Evolutionary conservation across 2,113 vertebrate species (phyloP).

Genomic region (Tautogolabrus adspersus): DNA sequence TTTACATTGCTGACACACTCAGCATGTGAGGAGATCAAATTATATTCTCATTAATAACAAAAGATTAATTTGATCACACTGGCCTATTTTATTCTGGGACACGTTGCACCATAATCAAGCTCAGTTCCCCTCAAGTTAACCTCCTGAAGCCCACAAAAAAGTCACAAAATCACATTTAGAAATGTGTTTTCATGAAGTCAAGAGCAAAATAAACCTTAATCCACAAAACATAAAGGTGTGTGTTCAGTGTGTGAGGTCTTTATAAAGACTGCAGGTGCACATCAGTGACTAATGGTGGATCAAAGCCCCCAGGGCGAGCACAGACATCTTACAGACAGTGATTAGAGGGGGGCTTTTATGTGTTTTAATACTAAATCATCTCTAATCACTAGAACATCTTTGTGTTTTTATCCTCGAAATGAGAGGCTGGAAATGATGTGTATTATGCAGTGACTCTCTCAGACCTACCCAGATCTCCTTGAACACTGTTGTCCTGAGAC

Average conservation of each 20-base stretch:
- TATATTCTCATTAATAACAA: slow-evolving; percentile 34
- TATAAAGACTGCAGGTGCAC: slow-evolving; percentile 41
- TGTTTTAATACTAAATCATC: slow-evolving; percentile 18
- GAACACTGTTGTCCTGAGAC: slow-evolving; percentile 89
- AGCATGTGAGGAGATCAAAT: background rate
- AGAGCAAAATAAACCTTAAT: slow-evolving; percentile 25
- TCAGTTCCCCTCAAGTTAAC: slow-evolving; percentile 1
- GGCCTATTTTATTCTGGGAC: slow-evolving; percentile 39
- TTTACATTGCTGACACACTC: background rate
- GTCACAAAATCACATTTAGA: background rate
- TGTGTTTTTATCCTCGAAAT: slow-evolving; percentile 20
- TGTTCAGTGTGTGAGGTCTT: slow-evolving; percentile 25
- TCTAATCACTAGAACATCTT: slow-evolving; percentile 7
- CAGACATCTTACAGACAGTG: slow-evolving; percentile 27
- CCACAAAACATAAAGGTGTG: background rate
- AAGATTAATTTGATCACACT: slow-evolving; percentile 12
- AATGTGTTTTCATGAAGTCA: no score
- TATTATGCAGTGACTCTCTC: slow-evolving; percentile 15
- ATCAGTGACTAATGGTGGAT: slow-evolving; percentile 26
- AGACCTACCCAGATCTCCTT: slow-evolving; percentile 90
- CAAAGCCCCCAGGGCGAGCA: slow-evolving; percentile 10
- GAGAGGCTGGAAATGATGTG: background rate
- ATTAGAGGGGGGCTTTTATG: slow-evolving; percentile 21
- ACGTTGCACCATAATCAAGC: slow-evolving; percentile 15
- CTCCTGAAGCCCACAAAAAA: background rate